Percentiles rank a stretch among this genome's conserved stretches.
phyloP scores from a whole-genome alignment of 2,888 invertebrate genomes.

The Portevinia maculata region DNA sequence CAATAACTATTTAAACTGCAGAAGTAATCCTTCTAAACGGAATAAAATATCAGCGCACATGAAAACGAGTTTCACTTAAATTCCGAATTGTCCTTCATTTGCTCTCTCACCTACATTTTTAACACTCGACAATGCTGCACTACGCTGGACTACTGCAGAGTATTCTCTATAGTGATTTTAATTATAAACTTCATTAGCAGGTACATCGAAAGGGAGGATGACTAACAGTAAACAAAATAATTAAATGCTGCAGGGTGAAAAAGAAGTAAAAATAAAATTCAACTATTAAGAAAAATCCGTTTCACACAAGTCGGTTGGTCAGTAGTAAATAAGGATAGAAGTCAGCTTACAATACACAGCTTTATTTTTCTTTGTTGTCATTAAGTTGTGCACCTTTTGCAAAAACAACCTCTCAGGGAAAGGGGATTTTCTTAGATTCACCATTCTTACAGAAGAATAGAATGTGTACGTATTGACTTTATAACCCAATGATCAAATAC shows the following conservation, averaged over 20 bases:
- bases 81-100: slow-evolving; percentile 25
- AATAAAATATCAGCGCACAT: slow-evolving; percentile 30
- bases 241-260: not conserved
- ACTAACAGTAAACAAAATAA: slow-evolving; percentile 8
- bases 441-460: not conserved
- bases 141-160: not conserved
- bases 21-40: slow-evolving; percentile 23
- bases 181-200: slow-evolving; percentile 53
- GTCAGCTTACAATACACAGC: slow-evolving; percentile 35
- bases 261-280: not conserved
- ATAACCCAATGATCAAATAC: no score
- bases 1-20: slow-evolving; percentile 23
- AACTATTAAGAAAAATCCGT: slow-evolving; percentile 19
- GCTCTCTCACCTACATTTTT: slow-evolving; percentile 22
- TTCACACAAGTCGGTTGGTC: slow-evolving; percentile 18
- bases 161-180: slow-evolving; percentile 32
- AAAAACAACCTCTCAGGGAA: not conserved
- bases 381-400: slow-evolving; percentile 1
- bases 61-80: slow-evolving; percentile 34
- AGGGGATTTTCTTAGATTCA: not conserved
- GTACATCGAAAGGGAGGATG: slow-evolving; percentile 42
- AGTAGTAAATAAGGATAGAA: slow-evolving; percentile 22
- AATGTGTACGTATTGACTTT: not conserved
- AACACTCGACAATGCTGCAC: slow-evolving; percentile 10
- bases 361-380: slow-evolving; percentile 9